Evolutionary conservation across 2,797 vertebrate genomes (phyloP), one percentile per base, ranked within the genome.

Genomic region (Dromococcyx pavoninus): DNA sequence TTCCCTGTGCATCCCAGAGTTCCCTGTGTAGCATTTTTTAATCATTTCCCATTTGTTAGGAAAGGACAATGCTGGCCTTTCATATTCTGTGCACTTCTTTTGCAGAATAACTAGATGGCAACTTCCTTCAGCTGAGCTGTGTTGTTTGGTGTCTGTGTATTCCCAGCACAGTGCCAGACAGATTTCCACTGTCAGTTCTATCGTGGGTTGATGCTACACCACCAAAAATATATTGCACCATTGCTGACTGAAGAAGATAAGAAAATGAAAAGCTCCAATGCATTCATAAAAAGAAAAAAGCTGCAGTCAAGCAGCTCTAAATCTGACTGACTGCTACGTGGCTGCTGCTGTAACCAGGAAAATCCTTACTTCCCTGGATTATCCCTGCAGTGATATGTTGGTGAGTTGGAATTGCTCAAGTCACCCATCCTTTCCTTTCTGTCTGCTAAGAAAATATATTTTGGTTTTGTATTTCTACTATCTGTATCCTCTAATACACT

Each of bases 121-220:
- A 71, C 30, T 70, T 85, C 33, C 77, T 76, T 73, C 75, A 73
- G 35, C 48, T 53, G 25, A 62, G 27, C 19, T 23, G 11, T 21
- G 57, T 4, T 53, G 11, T 17, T 54, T 51, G n/a, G 9, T 35
- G 17, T 28, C 27, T 32, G 33, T n/a, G 24, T 44, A 78, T 64
- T 87, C 72, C 76, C 0, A 5, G 35, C 2, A 41, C 48, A 39
- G 21, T 14, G 35, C 9, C 72, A 86, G 81, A 41, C 24, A 82
- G 57, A 57, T 57, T 86, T 82, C 53, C 41, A 74, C 50, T 30
- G 8, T 32, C 65, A 65, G 19, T 56, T 64, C 33, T 18, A 56
- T 8, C 0, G 0, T 0, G 0, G 7, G 32, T 25, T 35, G 61
- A 82, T 1, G 3, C 19, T 65, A 19, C 27, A 90, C 10, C 37